Percentiles rank a stretch among this genome's conserved stretches.
Evolutionary conservation across 2,797 vertebrate species (phyloP).

Genomic region (Nannoperca obscura): DNA sequence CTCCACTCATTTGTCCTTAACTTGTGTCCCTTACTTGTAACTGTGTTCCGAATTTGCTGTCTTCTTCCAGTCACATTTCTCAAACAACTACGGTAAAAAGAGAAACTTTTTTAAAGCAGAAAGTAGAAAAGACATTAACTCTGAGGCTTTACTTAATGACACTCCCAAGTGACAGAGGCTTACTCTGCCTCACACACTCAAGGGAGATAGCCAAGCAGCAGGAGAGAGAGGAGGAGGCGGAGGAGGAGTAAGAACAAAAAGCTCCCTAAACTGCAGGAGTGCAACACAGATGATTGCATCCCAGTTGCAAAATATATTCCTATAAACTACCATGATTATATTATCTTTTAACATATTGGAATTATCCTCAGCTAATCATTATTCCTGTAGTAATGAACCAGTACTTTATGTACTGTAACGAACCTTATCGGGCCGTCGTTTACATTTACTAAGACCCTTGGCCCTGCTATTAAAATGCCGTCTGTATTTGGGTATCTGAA

Average conservation of each 20-base stretch:
- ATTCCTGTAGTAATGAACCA: constrained; percentile 19
- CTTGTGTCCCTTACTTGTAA: constrained; percentile 16
- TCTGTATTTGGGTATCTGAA: constrained; percentile 38
- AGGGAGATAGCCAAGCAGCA: constrained; percentile 48
- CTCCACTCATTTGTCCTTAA: constrained; percentile 39
- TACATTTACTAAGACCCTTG: constrained; percentile 20
- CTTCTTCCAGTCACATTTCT: constrained; percentile 36
- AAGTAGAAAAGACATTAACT: constrained; percentile 61
- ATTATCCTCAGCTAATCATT: constrained; percentile 28
- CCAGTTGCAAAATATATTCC: constrained; percentile 35
- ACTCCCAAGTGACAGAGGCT: constrained; percentile 64
- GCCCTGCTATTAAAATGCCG: constrained; percentile 34
- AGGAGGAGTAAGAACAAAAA: constrained; percentile 29
- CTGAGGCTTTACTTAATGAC: constrained; percentile 64
- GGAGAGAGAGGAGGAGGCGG: constrained; percentile 9
- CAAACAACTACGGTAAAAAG: constrained; percentile 42
- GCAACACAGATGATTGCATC: constrained; percentile 51
- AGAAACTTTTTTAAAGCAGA: constrained; percentile 40
- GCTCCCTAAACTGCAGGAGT: constrained; percentile 50
- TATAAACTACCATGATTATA: constrained; percentile 25
- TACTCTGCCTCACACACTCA: constrained; percentile 52
- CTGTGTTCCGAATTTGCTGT: constrained; percentile 30
- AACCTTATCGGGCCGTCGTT: constrained; percentile 31
- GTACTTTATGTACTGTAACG: constrained; percentile 28
- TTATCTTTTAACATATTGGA: constrained; percentile 35